Evolutionary conservation across 1,140 invertebrate genomes (phyloP).

Genomic region (Delia radicum): DNA sequence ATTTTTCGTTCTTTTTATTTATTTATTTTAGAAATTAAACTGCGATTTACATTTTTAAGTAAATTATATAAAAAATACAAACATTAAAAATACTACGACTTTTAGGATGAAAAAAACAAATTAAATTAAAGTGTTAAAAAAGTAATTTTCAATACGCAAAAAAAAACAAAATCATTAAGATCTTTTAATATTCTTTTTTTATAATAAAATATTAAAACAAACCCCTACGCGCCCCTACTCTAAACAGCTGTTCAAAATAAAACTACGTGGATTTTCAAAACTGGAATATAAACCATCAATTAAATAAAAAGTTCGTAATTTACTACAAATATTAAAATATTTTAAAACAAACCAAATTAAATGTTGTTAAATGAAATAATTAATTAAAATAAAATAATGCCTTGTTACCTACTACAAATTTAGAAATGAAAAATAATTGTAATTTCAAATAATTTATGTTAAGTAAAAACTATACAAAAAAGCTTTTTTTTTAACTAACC

Average conservation of each 20-base stretch:
- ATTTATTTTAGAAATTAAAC: constrained; percentile 53
- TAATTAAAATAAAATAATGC: neutral
- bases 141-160: neutral
- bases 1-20: constrained; percentile 38
- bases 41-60: constrained; percentile 54
- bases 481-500: neutral
- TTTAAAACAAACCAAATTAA: too few relatives aligned
- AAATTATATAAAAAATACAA: constrained; percentile 36
- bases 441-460: too few relatives aligned
- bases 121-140: neutral
- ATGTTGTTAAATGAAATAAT: neutral
- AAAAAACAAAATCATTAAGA: neutral
- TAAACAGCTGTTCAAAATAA: neutral
- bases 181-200: neutral
- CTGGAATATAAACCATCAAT: neutral
- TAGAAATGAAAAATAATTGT: too few relatives aligned
- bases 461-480: too few relatives aligned
- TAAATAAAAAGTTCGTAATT: neutral
- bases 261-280: constrained; percentile 3
- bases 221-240: neutral
- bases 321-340: neutral
- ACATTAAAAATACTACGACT: constrained; percentile 15
- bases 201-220: neutral
- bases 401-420: too few relatives aligned
- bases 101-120: neutral